phyloP scores from a whole-genome alignment of 2,797 vertebrate genomes.

The Spondyliosoma cantharus region DNA sequence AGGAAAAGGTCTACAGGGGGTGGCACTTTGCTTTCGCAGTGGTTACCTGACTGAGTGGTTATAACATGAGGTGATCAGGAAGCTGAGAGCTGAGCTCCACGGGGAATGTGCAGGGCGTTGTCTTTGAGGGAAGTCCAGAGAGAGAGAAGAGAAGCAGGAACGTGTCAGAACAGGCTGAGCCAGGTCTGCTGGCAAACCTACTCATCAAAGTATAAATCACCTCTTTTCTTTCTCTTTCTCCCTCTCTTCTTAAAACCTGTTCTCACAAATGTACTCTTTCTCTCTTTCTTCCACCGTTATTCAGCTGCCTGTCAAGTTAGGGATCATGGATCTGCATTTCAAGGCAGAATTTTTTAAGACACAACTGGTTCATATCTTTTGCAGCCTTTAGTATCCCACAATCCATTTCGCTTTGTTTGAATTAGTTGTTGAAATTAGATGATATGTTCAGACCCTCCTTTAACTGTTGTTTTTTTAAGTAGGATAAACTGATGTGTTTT shows the following conservation, averaged over 20 bases:
- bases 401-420: not conserved
- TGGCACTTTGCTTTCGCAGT: not conserved
- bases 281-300: not conserved
- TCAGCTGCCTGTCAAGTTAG: not conserved
- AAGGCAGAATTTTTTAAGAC: not conserved
- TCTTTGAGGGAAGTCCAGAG: slow-evolving; percentile 67
- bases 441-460: not conserved
- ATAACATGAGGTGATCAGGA: slow-evolving; percentile 10
- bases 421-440: not conserved
- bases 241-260: not conserved
- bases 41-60: not conserved
- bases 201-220: slow-evolving; percentile 23
- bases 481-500: too few relatives aligned
- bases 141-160: slow-evolving; percentile 52
- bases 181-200: slow-evolving; percentile 52
- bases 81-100: slow-evolving; percentile 21
- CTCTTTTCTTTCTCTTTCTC: not conserved
- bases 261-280: slow-evolving; percentile 1
- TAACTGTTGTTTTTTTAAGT: too few relatives aligned
- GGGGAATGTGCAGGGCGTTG: slow-evolving; percentile 80
- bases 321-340: not conserved
- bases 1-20: not conserved
- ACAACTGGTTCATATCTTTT: not conserved
- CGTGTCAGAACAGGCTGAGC: slow-evolving; percentile 78
- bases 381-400: not conserved